Base-by-base conservation (phyloP, 2,888 invertebrate species). In the Taphrorychus bicolor region DNA sequence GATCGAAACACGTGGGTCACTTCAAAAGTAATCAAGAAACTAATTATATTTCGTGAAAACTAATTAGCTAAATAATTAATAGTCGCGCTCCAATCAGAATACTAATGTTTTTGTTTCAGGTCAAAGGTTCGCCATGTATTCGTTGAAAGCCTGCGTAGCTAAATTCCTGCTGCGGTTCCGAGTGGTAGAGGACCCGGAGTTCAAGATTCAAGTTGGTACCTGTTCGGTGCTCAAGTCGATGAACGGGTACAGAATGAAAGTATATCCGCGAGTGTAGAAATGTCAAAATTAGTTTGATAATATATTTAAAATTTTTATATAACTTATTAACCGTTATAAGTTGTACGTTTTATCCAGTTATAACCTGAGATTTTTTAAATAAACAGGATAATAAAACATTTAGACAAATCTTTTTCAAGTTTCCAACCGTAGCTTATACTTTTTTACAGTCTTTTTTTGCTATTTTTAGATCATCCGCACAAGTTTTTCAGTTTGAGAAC, bases 51-150 rank as follows among this genome's bases (percentile, higher is more conserved):
- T 32, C 9, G 32, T 5, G 9, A 32, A 32, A 32, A 45, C 5
- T 16, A 45, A 45, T 45, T 45, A 45, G 1, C 1, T 1, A 45
- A 45, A 45, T 45, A n/a, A n/a, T n/a, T n/a, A n/a, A n/a, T n/a
- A n/a, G n/a, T n/a, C n/a, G n/a, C n/a, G n/a, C n/a, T n/a, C n/a
- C n/a, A n/a, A n/a, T n/a, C n/a, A n/a, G n/a, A n/a, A n/a, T n/a
- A n/a, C n/a, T n/a, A n/a, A n/a, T 45, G 5, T 16, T 45, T 57
- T n/a, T 5, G n/a, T 59, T 59, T 21, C 79, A 89, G 89, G 90
- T 18, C 87, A 90, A 80, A 85, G 87, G 73, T 90, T 88, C 75
- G 89, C 90, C 0, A 84, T 88, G 78, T 77, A 88, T 32, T 89
- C 90, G 77, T 85, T 89, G n/a, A 86, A 86, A 78, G 84, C 87